Percentiles rank a stretch among this genome's conserved stretches.
Evolutionary conservation across 2,113 vertebrate species (phyloP).

Genomic region (Aegotheles bennettii): DNA sequence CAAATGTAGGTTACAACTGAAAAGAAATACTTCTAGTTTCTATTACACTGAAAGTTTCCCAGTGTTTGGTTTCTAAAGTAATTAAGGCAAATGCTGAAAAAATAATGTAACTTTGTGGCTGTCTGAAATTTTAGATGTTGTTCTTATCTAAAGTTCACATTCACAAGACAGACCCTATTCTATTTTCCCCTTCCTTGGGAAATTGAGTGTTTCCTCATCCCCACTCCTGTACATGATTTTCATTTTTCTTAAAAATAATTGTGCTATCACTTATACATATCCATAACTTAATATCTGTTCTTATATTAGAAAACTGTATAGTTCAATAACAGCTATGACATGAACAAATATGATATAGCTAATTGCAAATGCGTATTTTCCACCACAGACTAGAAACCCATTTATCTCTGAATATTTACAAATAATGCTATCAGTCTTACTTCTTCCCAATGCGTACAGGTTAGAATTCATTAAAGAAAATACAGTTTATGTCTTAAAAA

Average conservation of each 20-base stretch:
- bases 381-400: not conserved
- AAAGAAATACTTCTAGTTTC: not conserved
- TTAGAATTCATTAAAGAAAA: not conserved
- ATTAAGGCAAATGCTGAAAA: not conserved
- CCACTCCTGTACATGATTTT: rapidly evolving
- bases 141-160: not conserved
- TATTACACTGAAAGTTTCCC: not conserved
- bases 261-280: not conserved
- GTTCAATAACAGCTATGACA: not conserved
- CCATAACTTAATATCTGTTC: not conserved
- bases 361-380: not conserved
- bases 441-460: not conserved
- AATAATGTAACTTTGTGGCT: not conserved
- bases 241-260: not conserved
- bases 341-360: not conserved
- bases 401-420: not conserved
- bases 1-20: not conserved
- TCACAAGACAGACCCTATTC: not conserved
- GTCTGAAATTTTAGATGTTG: not conserved
- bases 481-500: not conserved
- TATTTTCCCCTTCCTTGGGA: not conserved
- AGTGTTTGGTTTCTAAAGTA: not conserved
- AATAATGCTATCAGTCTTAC: not conserved
- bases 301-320: not conserved
- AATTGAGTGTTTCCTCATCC: not conserved